Base-by-base conservation (phyloP, 2,888 invertebrate genomes). In the Aporophyla nigra region DNA sequence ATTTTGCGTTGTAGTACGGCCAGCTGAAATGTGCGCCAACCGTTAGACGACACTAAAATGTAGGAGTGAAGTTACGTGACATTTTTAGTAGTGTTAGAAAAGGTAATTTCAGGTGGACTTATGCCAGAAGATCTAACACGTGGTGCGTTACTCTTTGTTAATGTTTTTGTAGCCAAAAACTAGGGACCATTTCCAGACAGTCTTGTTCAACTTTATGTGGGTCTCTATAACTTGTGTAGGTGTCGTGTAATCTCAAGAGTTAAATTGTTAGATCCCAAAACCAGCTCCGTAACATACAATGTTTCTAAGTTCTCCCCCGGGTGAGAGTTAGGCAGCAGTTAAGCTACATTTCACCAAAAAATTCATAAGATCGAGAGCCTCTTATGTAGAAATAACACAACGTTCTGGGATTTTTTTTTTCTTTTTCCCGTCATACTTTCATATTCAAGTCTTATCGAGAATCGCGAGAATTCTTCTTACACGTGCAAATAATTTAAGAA, bases 151-250 rank as follows among this genome's bases (percentile, higher is more conserved):
- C 66, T 76, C 53, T 14, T 24, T 2, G 33, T 53, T 75, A 80
- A 66, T 73, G 63, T 68, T 67, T 77, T 53, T 77, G 72, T 53
- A 70, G 46, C 56, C 61, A 70, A 73, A 76, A 81, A 77, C 81
- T 66, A 73, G 33, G 43, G 46, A 40, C 53, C 51, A 49, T 81
- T 69, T 58, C 27, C 16, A 75, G 63, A 33, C 40, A 51, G 43
- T 46, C 56, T 61, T 56, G 65, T 65, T 43, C 40, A 56, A 81
- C 40, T 81, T 78, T 67, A 74, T 74, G 74, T 74, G 21, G 70
- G 82, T 78, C 59, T 67, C 49, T 72, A 53, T 72, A 79, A 71
- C 68, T 78, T 74, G n/a, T 77, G 81, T 71, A 21, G 68, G 68
- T 58, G 54, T 71, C 43, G 27, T 54, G 74, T 74, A 62, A 73